Conservation (phyloP, 2,888 invertebrate species). For the Sepiola atlantica region DNA sequence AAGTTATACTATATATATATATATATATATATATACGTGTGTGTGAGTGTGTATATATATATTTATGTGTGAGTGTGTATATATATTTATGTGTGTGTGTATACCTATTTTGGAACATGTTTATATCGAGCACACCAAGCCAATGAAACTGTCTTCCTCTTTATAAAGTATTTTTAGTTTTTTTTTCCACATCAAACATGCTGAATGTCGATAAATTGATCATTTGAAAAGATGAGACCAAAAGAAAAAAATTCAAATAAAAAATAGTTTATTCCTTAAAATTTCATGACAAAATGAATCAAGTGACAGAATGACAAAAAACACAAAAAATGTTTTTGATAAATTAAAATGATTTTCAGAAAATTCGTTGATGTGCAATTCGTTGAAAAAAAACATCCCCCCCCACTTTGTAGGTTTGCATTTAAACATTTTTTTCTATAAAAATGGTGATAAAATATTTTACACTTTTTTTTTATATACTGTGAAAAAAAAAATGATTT, state of each 20-base stretch:
- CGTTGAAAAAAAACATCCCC: neutral
- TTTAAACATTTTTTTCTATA: neutral
- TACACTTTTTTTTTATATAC: neutral
- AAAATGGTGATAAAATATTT: neutral
- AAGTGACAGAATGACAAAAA: neutral
- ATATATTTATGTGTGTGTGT: too few species aligned
- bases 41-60: too few species aligned
- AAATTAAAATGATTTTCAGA: neutral
- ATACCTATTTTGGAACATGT: too few species aligned
- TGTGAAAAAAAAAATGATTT: neutral
- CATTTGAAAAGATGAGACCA: neutral
- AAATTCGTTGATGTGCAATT: slow-evolving; percentile 32
- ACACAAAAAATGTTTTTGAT: neutral
- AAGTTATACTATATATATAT: too few species aligned
- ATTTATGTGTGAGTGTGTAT: too few species aligned
- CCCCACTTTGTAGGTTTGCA: neutral
- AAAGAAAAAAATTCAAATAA: neutral
- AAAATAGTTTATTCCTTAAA: slow-evolving; percentile 24
- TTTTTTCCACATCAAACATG: too few species aligned
- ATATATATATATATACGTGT: too few species aligned
- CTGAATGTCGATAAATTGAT: neutral
- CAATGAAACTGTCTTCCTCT: too few species aligned
- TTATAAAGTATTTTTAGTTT: too few species aligned
- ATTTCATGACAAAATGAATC: slow-evolving; percentile 19
- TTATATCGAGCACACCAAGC: too few species aligned